Conservation (phyloP, 2,888 invertebrate genomes). For the Scaptomyza flava region DNA sequence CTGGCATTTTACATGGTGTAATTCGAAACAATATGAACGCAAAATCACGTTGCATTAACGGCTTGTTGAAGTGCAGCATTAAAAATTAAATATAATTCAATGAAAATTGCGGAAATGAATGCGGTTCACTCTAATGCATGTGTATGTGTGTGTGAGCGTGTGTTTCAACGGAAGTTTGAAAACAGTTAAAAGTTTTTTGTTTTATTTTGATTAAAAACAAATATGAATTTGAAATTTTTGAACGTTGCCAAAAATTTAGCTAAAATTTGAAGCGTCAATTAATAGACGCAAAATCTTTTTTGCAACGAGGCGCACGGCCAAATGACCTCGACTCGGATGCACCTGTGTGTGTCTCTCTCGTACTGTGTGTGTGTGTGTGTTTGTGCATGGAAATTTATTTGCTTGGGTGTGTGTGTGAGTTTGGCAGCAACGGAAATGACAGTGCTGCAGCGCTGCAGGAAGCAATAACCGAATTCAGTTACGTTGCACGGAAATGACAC, state of each 20-base stretch:
- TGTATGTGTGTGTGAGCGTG: constrained; percentile 17
- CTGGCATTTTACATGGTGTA: constrained; percentile 21
- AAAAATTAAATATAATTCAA: constrained; percentile 65
- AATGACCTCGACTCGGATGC: constrained; percentile 52
- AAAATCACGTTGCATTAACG: neutral
- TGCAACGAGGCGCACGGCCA: constrained; percentile 2
- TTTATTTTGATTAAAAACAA: constrained; percentile 34
- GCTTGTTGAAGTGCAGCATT: constrained; percentile 38
- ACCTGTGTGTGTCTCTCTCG: constrained; percentile 4
- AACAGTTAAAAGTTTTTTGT: constrained; percentile 31
- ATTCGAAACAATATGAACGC: constrained; percentile 34
- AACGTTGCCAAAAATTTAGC: constrained; percentile 23
- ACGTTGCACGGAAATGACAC: constrained; percentile 75
- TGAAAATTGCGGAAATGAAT: constrained; percentile 67
- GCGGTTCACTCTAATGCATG: constrained; percentile 42
- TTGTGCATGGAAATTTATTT: constrained; percentile 19
- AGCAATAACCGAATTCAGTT: constrained; percentile 76
- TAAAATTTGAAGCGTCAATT: constrained; percentile 51
- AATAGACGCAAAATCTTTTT: constrained; percentile 41
- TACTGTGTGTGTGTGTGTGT: constrained; percentile 1
- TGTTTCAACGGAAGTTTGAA: constrained; percentile 30
- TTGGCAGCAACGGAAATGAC: constrained; percentile 70
- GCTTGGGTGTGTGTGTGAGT: constrained; percentile 27
- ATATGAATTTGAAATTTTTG: constrained; percentile 29
- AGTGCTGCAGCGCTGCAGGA: constrained; percentile 65